phyloP scores from a whole-genome alignment of 2,113 vertebrate species.

The human region GRCh38 chr5:56389001-56389500 shows the following conservation, averaged over 20 bases:
- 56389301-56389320: conserved; percentile 14
- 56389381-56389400: not conserved
- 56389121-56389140: no score
- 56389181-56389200: not conserved
- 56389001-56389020: not conserved
- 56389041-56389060: not conserved
- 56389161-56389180: not conserved
- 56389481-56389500: not conserved
- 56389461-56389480: conserved; percentile 4
- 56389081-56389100: not conserved
- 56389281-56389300: not conserved
- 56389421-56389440: not conserved
- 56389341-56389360: not conserved
- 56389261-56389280: not conserved
- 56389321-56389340: not conserved
- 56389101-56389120: no score
- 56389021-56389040: not conserved
- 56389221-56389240: not conserved
- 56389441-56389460: not conserved
- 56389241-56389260: not conserved
- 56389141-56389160: no score
- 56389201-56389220: not conserved
- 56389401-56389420: not conserved
- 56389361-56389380: not conserved
- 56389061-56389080: not conserved